These are phyloP conservation scores for Theocolax elegans DNA, from an alignment of 1,140 invertebrate genomes.

Conservation along the genomic window DNA sequence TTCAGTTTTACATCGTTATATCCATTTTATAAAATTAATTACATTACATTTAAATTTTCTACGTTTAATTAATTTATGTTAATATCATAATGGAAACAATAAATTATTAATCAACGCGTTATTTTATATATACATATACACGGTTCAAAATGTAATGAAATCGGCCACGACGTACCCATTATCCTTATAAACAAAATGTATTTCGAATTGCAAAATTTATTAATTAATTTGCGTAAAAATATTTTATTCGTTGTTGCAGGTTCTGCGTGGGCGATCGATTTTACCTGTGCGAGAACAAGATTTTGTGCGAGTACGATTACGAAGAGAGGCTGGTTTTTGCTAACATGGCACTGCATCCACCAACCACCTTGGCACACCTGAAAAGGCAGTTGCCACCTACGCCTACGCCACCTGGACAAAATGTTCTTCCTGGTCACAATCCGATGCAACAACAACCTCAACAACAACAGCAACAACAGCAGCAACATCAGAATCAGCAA, in stretches of 20 bases:
- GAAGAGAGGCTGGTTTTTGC: constrained; percentile 92
- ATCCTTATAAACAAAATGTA: no score
- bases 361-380: constrained; percentile 82
- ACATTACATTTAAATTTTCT: no score
- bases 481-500: constrained; percentile 55
- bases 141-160: no score
- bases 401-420: constrained; percentile 59
- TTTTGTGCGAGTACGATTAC: constrained; percentile 97
- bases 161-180: no score
- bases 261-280: constrained; percentile 97
- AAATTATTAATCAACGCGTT: no score
- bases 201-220: no score
- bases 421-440: constrained; percentile 59
- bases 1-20: no score
- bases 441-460: constrained; percentile 57
- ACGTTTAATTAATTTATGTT: no score
- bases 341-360: constrained; percentile 91
- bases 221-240: no score
- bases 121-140: no score
- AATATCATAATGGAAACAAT: no score
- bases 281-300: constrained; percentile 97
- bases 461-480: constrained; percentile 54
- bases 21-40: no score
- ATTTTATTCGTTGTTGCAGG: constrained; percentile 69
- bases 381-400: constrained; percentile 81